Percentiles rank a stretch among this genome's conserved stretches.
Conservation (phyloP, 2,888 invertebrate species). For the Thereva unica region DNA sequence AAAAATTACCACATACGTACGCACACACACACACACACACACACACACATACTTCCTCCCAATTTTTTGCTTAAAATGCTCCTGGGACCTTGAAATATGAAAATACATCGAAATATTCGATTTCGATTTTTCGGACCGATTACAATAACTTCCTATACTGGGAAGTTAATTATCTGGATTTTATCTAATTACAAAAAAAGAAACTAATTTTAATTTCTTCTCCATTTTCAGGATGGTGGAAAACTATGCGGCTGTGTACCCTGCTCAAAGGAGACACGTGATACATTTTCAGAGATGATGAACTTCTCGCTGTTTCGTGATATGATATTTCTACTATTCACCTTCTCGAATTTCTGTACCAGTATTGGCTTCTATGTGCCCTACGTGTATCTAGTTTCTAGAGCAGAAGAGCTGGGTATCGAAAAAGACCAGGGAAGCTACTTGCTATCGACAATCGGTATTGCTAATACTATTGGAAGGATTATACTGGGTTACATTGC, state of each 20-base stretch:
- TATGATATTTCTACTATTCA: slow-evolving; percentile 85
- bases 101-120: no score
- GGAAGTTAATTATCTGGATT: not conserved
- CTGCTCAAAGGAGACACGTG: slow-evolving; percentile 71
- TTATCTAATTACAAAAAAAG: not conserved
- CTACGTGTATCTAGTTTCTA: slow-evolving; percentile 81
- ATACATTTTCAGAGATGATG: slow-evolving; percentile 79
- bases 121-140: no score
- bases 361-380: slow-evolving; percentile 95
- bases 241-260: slow-evolving; percentile 65
- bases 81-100: no score
- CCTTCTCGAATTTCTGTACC: slow-evolving; percentile 83
- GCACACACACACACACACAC: no score
- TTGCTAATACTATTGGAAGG: slow-evolving; percentile 87
- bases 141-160: no score
- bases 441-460: slow-evolving; percentile 80
- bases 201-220: slow-evolving; percentile 13
- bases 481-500: slow-evolving; percentile 85
- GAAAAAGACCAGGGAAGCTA: slow-evolving; percentile 66
- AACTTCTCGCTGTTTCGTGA: slow-evolving; percentile 83
- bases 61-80: no score
- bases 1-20: no score
- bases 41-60: no score
- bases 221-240: slow-evolving; percentile 49
- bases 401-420: slow-evolving; percentile 67